Base-by-base conservation (phyloP, 2,113 vertebrate species). In the Hucho hucho region DNA sequence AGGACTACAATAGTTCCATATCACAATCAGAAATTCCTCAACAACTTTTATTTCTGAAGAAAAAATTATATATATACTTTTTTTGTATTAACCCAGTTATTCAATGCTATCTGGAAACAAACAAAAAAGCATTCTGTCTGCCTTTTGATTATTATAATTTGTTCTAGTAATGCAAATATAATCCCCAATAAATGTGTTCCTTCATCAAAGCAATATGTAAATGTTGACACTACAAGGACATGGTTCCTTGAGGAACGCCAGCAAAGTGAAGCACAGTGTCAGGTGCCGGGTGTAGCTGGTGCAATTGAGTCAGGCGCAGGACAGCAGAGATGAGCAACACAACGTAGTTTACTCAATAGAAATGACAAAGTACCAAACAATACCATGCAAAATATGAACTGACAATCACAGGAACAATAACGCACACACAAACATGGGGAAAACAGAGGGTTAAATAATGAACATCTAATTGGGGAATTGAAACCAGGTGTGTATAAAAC, bases 151-250 rank as follows among this genome's bases (percentile, higher is more conserved):
- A 28, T 66, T 20, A 16, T 18, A 13, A 32, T 49, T 43, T 74
- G 78, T 80, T 61, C 72, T 74, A 75, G 75, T 70, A 72, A 82
- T 69, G 76, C 82, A 81, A 80, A 87, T 32, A 84, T 86, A 86
- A 81, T 49, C 22, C n/a, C 69, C 81, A 80, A 85, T 77, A 81
- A 83, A 82, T 74, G 72, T 26, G 70, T 86, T 84, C 74, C 83
- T 70, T 86, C 87, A 88, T 90, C 87, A 88, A 88, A 90, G 87
- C 80, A 82, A 76, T 88, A 89, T 89, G 88, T 79, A 88, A 89
- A 90, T 89, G 83, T 80, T 26, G 18, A 58, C 69, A 67, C 86
- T 87, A 83, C 82, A 71, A 80, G 85, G 81, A 81, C 69, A 58
- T 56, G 74, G 74, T 18, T 88, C 87, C 87, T 88, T 1, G 28